Evolutionary conservation across 2,113 vertebrate genomes (phyloP), one percentile per base, ranked within the genome.

Genomic region (Nannobrachium achirus): DNA sequence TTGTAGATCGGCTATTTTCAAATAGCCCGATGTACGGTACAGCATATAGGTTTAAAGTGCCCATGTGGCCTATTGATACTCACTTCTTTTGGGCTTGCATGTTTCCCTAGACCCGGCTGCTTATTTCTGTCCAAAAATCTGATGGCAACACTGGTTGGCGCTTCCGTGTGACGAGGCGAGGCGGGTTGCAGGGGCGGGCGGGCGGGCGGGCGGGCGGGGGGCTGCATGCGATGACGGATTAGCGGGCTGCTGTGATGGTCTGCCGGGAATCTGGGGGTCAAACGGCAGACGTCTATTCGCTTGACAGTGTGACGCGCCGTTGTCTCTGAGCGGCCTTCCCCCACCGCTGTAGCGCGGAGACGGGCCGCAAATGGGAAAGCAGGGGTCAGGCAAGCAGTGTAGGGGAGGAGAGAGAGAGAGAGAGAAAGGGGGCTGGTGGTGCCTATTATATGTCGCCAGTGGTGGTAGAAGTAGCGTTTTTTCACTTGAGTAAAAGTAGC

Each of bases 201-300:
- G 40, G 20, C n/a, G 11, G 56, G 11, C 50, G 15, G 69, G 52
- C 48, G 56, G 56, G 59, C 73, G 64, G 77, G 82, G 74, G 61
- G 59, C 46, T 63, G 76, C 61, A 84, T 84, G n/a, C n/a, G n/a
- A n/a, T 91, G 87, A 89, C 82, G 85, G 89, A 87, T 84, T 68
- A 71, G 64, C 77, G 64, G 56, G 63, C 57, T 56, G 49, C 73
- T 56, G 52, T 69, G 81, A 76, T 41, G 20, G 66, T 68, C 76
- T 73, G 63, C 40, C 62, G 70, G 74, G 75, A 79, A 76, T 84
- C 63, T 10, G 57, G 8, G 57, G 84, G 87, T 90, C 80, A 88
- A 88, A 71, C 49, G 60, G 67, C 45, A 82, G 56, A 71, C 78
- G 61, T 68, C 80, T 79, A 71, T 64, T 82, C 63, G 75, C 76